These are phyloP conservation scores for Aquatica leii DNA, from an alignment of 2,888 invertebrate species.

Conservation along the genomic window DNA sequence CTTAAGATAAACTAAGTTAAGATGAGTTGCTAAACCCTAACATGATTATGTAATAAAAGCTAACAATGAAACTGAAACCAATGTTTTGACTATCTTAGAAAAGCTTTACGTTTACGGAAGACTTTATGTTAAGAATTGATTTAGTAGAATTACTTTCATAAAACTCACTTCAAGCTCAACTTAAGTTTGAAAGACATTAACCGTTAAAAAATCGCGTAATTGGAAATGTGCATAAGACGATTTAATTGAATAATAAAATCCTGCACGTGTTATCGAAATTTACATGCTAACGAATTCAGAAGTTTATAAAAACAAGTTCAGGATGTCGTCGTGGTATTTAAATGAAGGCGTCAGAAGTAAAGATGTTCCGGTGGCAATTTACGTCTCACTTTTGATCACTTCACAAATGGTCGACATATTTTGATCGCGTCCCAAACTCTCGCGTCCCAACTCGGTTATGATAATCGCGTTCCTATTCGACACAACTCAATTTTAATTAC, in stretches of 20 bases:
- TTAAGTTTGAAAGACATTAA: too few species aligned
- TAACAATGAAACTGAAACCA: too few species aligned
- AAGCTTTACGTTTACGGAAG: too few species aligned
- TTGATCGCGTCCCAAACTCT: constrained; percentile 37
- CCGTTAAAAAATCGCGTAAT: constrained; percentile 6
- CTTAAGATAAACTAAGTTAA: too few species aligned
- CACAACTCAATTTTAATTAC: constrained; percentile 64
- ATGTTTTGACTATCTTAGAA: too few species aligned
- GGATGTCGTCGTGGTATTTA: constrained; percentile 55
- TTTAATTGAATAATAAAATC: constrained; percentile 36
- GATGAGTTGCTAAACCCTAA: too few species aligned
- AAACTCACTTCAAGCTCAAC: too few species aligned
- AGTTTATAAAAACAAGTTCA: constrained; percentile 57
- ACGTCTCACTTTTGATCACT: constrained; percentile 57
- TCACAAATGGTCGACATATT: constrained; percentile 56
- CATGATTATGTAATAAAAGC: too few species aligned
- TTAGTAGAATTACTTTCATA: too few species aligned
- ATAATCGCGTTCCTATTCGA: constrained; percentile 60
- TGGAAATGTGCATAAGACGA: constrained; percentile 12
- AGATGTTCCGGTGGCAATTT: constrained; percentile 59
- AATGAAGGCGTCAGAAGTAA: constrained; percentile 55
- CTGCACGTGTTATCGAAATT: constrained; percentile 38
- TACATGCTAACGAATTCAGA: constrained; percentile 58
- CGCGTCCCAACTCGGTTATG: constrained; percentile 52
- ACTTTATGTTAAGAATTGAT: too few species aligned